Evolutionary conservation across 35 echinoderm and acorn worm species (phyloP).

Genomic region (Lytechinus pictus): DNA sequence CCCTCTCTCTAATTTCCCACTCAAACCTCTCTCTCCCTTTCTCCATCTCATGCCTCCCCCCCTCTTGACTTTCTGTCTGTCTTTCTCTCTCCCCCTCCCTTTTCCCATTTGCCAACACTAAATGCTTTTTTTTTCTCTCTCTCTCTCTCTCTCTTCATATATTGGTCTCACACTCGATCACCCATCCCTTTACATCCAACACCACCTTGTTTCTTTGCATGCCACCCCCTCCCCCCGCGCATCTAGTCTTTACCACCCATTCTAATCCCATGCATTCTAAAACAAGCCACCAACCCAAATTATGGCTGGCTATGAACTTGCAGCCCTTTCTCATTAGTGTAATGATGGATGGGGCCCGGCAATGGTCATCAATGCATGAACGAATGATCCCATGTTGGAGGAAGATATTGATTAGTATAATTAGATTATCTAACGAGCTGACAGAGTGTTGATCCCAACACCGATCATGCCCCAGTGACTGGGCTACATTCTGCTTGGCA

Average conservation of each 20-base stretch:
- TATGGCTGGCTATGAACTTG: not conserved
- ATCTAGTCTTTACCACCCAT: not conserved
- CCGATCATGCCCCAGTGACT: not conserved
- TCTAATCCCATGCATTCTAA: not conserved
- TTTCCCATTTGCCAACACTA: too few relatives aligned
- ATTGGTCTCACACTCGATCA: not conserved
- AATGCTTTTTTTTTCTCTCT: not conserved
- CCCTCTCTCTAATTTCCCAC: too few relatives aligned
- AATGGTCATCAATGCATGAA: not conserved
- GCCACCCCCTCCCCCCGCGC: not conserved
- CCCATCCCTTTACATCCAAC: not conserved
- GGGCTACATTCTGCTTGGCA: not conserved
- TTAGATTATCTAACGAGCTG: conserved; percentile 12
- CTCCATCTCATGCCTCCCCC: too few relatives aligned
- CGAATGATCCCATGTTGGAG: not conserved
- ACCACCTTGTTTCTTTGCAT: not conserved
- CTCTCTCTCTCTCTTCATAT: not conserved
- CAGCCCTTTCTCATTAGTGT: not conserved
- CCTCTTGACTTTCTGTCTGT: too few relatives aligned
- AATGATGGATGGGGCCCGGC: not conserved
- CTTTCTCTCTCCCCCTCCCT: too few relatives aligned
- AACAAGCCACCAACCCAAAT: not conserved
- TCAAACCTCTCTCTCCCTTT: too few relatives aligned
- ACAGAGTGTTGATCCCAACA: not conserved
- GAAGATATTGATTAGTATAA: conserved; percentile 15